Conservation (phyloP, 2,888 invertebrate genomes). For the Eilema griseolum region DNA sequence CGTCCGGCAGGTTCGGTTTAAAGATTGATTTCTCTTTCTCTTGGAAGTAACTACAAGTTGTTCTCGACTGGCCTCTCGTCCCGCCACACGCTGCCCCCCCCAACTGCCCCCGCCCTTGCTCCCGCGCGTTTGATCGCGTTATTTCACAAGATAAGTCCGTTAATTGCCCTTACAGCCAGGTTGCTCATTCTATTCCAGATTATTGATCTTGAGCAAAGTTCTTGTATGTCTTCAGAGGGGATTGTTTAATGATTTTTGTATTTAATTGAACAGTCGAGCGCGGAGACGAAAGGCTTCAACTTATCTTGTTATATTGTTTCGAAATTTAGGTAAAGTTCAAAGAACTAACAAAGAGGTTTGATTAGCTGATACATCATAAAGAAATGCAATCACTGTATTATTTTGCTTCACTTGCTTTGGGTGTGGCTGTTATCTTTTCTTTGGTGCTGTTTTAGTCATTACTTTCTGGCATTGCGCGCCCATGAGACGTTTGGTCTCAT, state of each 20-base stretch:
- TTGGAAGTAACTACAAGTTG: slow-evolving; percentile 67
- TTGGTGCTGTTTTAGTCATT: no score
- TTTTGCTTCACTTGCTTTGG: no score
- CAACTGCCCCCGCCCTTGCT: slow-evolving; percentile 28
- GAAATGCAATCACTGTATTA: no score
- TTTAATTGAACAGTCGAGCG: slow-evolving; percentile 65
- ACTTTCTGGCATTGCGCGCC: no score
- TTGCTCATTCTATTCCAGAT: slow-evolving; percentile 75
- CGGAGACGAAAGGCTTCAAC: slow-evolving; percentile 42
- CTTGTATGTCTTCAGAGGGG: slow-evolving; percentile 78
- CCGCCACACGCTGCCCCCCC: slow-evolving; percentile 26
- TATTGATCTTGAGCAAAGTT: slow-evolving; percentile 77
- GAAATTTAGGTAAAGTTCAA: slow-evolving; percentile 24
- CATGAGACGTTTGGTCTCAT: no score
- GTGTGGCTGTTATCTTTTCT: no score
- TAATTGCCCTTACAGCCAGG: slow-evolving; percentile 81
- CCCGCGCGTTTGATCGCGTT: slow-evolving; percentile 74
- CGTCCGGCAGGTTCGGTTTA: slow-evolving; percentile 68
- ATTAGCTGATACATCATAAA: background rate
- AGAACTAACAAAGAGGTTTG: slow-evolving; percentile 6
- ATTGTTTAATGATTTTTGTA: slow-evolving; percentile 76
- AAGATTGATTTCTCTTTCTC: slow-evolving; percentile 83
- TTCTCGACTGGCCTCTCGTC: slow-evolving; percentile 44
- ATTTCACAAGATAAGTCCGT: slow-evolving; percentile 79
- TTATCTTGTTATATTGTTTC: slow-evolving; percentile 38